Percentiles rank a stretch among this genome's conserved stretches.
phyloP scores from a whole-genome alignment of 1,140 invertebrate genomes.

The Proales similis region DNA sequence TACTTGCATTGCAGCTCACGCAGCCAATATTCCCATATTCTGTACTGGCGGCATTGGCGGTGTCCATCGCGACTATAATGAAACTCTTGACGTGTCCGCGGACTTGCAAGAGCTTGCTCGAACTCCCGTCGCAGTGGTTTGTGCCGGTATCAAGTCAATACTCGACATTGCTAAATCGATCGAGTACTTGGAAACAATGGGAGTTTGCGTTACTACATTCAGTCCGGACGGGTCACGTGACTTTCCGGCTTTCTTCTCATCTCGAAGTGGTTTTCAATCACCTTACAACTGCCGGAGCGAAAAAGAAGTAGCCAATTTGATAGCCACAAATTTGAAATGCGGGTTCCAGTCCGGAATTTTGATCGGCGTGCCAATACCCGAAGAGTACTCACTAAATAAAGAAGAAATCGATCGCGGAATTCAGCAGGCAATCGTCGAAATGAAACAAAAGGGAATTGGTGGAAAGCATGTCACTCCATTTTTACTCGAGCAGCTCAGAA shows the following conservation, averaged over 20 bases:
- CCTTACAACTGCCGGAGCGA: conserved; percentile 12
- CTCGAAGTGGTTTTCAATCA: conserved; percentile 24
- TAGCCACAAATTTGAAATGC: conserved; percentile 47
- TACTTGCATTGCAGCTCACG: conserved; percentile 75
- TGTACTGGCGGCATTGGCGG: conserved; percentile 86
- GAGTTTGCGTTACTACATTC: conserved; percentile 74
- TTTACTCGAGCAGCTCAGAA: conserved; percentile 67
- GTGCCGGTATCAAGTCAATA: conserved; percentile 92
- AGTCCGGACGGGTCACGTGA: conserved; percentile 38
- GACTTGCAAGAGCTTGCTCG: conserved; percentile 82
- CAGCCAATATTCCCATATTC: conserved; percentile 78
- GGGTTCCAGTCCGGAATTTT: conserved; percentile 70
- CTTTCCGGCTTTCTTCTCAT: conserved; percentile 38
- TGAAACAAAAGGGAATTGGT: conserved; percentile 59
- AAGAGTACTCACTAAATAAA: conserved; percentile 58
- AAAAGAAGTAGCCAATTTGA: conserved; percentile 5
- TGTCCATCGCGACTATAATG: conserved; percentile 68
- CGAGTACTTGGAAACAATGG: conserved; percentile 89
- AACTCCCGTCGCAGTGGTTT: conserved; percentile 79
- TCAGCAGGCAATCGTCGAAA: conserved; percentile 63
- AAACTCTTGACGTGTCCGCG: conserved; percentile 79
- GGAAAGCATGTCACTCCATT: conserved; percentile 90
- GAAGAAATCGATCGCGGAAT: conserved; percentile 63
- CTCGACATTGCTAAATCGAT: conserved; percentile 86
- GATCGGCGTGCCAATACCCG: conserved; percentile 81